A percentile compares a stretch with the other conserved stretches of the same genome.
Conservation (phyloP, 2,797 vertebrate genomes). For the Labeo calbasu region DNA sequence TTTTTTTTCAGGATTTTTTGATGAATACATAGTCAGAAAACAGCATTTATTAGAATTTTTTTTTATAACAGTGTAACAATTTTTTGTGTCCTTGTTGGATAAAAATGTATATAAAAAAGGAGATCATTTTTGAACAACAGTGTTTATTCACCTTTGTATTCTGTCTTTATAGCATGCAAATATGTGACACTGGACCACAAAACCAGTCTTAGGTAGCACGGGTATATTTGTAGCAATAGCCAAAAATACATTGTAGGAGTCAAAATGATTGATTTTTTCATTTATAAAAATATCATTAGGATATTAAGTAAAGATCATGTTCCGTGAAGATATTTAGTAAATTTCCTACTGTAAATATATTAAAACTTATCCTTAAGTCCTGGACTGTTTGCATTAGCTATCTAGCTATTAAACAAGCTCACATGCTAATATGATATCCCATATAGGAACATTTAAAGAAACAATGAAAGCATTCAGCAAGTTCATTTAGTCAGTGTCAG, state of each 20-base stretch:
- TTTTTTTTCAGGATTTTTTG: background rate
- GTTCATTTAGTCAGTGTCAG: slow-evolving; percentile 15
- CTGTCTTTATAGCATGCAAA: background rate
- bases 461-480: slow-evolving; percentile 18
- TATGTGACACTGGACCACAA: no score
- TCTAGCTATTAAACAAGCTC: slow-evolving; percentile 6
- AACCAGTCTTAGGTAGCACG: no score
- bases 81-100: background rate
- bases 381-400: slow-evolving; percentile 11
- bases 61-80: background rate
- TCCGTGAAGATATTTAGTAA: no score
- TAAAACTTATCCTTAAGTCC: no score
- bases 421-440: slow-evolving; percentile 5
- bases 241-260: no score
- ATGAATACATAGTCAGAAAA: background rate
- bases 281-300: no score
- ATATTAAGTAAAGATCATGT: no score
- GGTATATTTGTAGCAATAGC: no score
- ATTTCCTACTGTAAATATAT: no score
- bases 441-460: slow-evolving; percentile 12
- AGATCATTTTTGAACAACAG: background rate
- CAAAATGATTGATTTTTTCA: no score
- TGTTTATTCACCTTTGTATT: background rate
- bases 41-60: background rate
- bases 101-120: no score